Percentiles rank a stretch among this genome's conserved stretches.
Conservation (phyloP, 2,797 vertebrate species). For the Neostethus bicornis region DNA sequence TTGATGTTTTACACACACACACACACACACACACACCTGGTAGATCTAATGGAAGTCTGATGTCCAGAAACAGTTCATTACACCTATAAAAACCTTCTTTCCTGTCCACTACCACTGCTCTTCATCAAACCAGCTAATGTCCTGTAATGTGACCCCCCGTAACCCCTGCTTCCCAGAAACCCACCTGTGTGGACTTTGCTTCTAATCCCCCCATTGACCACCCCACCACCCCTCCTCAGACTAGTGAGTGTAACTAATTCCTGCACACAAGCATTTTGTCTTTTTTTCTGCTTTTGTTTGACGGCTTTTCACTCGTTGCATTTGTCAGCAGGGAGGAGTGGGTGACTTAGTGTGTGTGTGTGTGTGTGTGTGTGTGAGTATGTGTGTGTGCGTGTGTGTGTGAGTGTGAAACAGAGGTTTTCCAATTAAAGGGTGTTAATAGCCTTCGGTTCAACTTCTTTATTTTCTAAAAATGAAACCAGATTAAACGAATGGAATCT, state of each 20-base stretch:
- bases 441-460: constrained; percentile 66
- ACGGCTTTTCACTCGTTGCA: constrained; percentile 76
- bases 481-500: constrained; percentile 45
- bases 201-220: constrained; percentile 77
- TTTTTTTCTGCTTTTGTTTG: constrained; percentile 77
- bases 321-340: too few species aligned
- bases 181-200: constrained; percentile 84
- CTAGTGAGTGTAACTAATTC: constrained; percentile 87
- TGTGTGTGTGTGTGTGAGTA: too few species aligned
- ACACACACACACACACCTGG: constrained; percentile 67
- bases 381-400: too few species aligned
- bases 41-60: constrained; percentile 76
- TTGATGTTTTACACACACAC: constrained; percentile 39
- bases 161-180: constrained; percentile 59
- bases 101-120: constrained; percentile 72
- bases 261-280: constrained; percentile 85
- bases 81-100: constrained; percentile 78
- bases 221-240: constrained; percentile 60
- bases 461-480: constrained; percentile 57
- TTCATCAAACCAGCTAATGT: constrained; percentile 81
- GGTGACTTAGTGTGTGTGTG: too few species aligned
- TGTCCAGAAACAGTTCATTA: constrained; percentile 69
- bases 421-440: constrained; percentile 77
- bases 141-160: constrained; percentile 80
- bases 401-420: constrained; percentile 50